Evolutionary conservation across 2,113 vertebrate genomes (phyloP), one percentile per base, ranked within the genome.

Genomic region (Rostratula benghalensis): DNA sequence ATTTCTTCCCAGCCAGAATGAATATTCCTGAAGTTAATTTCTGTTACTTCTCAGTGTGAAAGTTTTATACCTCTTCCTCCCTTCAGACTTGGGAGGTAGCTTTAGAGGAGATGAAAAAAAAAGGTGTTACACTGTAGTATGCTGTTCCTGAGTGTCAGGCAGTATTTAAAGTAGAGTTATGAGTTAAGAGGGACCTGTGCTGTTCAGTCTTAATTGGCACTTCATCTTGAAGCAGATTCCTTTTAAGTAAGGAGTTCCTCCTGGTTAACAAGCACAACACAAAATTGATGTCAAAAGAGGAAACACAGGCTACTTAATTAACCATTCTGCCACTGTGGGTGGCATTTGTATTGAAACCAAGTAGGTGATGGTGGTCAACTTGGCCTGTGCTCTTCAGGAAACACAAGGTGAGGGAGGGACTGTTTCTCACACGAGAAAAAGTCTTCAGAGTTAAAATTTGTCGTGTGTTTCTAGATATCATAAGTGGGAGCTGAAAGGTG

Each of bases 291-390:
- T 30, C 41, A 48, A 17, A 74, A 85, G 68, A n/a, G 51, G 59
- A 54, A 43, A 13, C 18, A 13, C 19, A 14, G 28, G 17, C 25
- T 30, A 7, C 28, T 27, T 18, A 20, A 3, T 20, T 19, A 51
- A 12, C 13, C 27, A 0, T n/a, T 68, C 27, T 21, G 6, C 11
- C 4, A 0, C 54, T 9, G 1, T 20, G 43, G 30, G 4, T 39
- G n/a, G 8, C 11, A 3, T 41, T 85, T 30, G 1, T 56, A 4
- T 15, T 64, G 33, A n/a, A 65, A 45, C 19, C 35, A 51, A 25
- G 31, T 14, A 48, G 41, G 6, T 46, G 45, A n/a, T 7, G 31
- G 33, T 5, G 48, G 16, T 46, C 10, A 46, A 27, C 11, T n/a
- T 33, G n/a, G 11, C 11, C 1, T 14, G 2, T 13, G 3, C 64